Evolutionary conservation across 2,888 invertebrate species (phyloP), one percentile per base, ranked within the genome.

Genomic region (Rotaria sp.): DNA sequence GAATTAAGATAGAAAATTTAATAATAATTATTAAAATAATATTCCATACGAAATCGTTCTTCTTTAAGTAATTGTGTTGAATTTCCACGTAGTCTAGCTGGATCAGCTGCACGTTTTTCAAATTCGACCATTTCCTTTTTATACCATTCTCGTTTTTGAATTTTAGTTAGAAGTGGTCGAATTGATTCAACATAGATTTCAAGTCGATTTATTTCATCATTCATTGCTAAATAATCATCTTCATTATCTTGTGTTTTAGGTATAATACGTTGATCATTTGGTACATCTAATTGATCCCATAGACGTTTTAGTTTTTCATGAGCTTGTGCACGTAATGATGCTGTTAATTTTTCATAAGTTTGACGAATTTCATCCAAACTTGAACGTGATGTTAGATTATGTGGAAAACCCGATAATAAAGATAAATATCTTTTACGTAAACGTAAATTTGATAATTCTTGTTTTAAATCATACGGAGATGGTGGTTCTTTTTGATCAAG

Each of bases 91-190:
- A 80, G 11, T 80, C 80, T 10, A 26, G 41, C 45, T 41, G 80
- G 80, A n/a, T 80, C 80, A 45, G 41, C 80, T 26, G 80, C 80
- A 80, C n/a, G 41, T 45, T 80, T 80, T 45, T 80, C 80, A 80
- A 80, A 80, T 80, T 80, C 80, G 1, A 80, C n/a, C 80, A 80
- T 80, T 45, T 80, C 80, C n/a, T 35, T 26, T 80, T 80, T 80
- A n/a, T 80, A 80, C 80, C 80, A 80, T 80, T 80, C 80, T n/a
- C 80, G 80, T 45, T 80, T 80, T 80, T 80, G 80, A 80, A 80
- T 80, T 45, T 41, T 80, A 2, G 26, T n/a, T 45, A 80, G n/a
- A n/a, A 80, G 8, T n/a, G 41, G 26, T 80, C 80, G 80, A 80
- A 80, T 80, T 15, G 80, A 80, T 80, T 41, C 80, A 45, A 80